These are phyloP conservation scores for Pagetopsis macropterus DNA, from an alignment of 2,797 vertebrate genomes.

Conservation along the genomic window DNA sequence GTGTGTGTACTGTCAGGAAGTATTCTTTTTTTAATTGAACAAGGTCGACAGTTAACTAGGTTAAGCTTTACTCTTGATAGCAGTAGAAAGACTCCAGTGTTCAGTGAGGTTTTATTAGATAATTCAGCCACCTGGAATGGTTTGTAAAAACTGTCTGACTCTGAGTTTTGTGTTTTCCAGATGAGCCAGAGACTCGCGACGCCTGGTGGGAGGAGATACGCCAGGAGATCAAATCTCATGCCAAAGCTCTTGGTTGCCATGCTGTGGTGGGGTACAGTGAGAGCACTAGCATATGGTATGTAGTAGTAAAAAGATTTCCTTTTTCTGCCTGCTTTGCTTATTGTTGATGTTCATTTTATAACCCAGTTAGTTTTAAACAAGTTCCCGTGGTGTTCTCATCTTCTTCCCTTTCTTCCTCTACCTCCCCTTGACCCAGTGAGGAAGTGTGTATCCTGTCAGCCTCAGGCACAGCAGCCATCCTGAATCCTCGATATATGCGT, in stretches of 20 bases:
- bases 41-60: neutral
- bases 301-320: neutral
- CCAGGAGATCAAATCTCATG: conserved; percentile 99
- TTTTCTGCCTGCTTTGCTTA: neutral
- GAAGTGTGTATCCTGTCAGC: conserved; percentile 99
- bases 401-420: neutral
- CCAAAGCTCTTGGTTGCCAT: conserved; percentile 97
- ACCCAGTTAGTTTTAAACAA: conserved; percentile 1
- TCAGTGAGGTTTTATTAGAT: conserved; percentile 11
- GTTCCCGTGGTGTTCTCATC: neutral
- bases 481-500: conserved; percentile 96
- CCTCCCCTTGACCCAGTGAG: conserved; percentile 83
- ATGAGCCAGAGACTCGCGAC: conserved; percentile 98
- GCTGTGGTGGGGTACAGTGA: conserved; percentile 99
- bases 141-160: conserved; percentile 43
- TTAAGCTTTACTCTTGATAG: conserved; percentile 10
- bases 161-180: conserved; percentile 86
- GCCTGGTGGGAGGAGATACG: conserved; percentile 99
- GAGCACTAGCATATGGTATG: conserved; percentile 98
- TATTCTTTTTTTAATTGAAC: neutral
- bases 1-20: conserved; percentile 17
- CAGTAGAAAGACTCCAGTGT: neutral
- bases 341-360: neutral
- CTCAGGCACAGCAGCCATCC: conserved; percentile 94
- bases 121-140: neutral